phyloP scores from a whole-genome alignment of 2,113 vertebrate species.

The Pungitius pungitius region DNA sequence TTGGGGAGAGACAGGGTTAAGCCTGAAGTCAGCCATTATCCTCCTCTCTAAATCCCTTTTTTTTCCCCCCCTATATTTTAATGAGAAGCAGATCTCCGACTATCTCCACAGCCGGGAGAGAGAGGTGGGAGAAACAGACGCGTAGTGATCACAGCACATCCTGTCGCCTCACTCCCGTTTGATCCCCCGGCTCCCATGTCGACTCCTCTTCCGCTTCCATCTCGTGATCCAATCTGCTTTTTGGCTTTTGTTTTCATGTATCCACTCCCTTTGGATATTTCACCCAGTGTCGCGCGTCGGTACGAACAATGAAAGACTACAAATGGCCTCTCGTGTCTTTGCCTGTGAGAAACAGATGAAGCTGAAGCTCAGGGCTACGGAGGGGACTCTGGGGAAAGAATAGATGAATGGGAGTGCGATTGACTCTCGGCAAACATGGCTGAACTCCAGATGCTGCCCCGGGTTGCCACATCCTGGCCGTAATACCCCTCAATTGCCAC shows the following conservation, averaged over 20 bases:
- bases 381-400: slow-evolving; percentile 35
- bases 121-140: slow-evolving; percentile 42
- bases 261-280: slow-evolving; percentile 20
- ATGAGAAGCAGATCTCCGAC: slow-evolving; percentile 66
- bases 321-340: slow-evolving; percentile 45
- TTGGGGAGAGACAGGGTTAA: slow-evolving; percentile 65
- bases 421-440: slow-evolving; percentile 46
- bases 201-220: slow-evolving; percentile 6
- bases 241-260: slow-evolving; percentile 20
- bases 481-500: slow-evolving; percentile 56
- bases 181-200: slow-evolving; percentile 7
- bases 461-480: slow-evolving; percentile 69
- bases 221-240: slow-evolving; percentile 19
- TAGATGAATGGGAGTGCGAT: slow-evolving; percentile 53
- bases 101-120: slow-evolving; percentile 35
- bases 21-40: slow-evolving; percentile 63
- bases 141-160: slow-evolving; percentile 30
- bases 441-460: slow-evolving; percentile 68
- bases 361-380: slow-evolving; percentile 12
- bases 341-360: slow-evolving; percentile 31
- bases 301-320: slow-evolving; percentile 34
- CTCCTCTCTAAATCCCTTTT: slow-evolving; percentile 53
- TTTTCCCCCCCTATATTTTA: slow-evolving; percentile 34
- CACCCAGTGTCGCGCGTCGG: slow-evolving; percentile 28
- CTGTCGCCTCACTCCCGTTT: slow-evolving; percentile 24